These are phyloP conservation scores for Dasyurus viverrinus DNA, from an alignment of 2,113 vertebrate species.

Conservation along the genomic window DNA sequence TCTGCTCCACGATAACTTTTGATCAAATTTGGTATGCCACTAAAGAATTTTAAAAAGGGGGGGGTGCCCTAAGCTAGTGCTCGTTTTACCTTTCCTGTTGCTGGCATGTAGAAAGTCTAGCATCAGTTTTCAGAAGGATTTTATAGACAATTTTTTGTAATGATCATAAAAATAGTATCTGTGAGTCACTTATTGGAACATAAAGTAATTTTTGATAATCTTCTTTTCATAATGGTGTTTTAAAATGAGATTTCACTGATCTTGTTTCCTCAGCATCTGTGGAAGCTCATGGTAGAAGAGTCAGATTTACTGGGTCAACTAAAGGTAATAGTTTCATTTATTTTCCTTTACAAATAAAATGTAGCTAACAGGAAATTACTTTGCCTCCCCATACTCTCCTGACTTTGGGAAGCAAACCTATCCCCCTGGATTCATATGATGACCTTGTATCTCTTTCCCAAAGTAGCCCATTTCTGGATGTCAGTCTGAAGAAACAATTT, in stretches of 20 bases:
- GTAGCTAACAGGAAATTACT: background rate
- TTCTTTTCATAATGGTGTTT: slow-evolving; percentile 17
- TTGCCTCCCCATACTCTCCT: background rate
- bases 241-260: slow-evolving; percentile 52
- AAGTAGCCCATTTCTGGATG: background rate
- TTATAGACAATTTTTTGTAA: background rate
- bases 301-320: slow-evolving; percentile 95
- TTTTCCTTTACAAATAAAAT: slow-evolving; percentile 40
- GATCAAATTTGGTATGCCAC: slow-evolving; percentile 15
- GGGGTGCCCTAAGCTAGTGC: background rate
- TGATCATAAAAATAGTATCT: background rate
- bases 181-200: background rate
- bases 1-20: background rate
- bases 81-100: background rate
- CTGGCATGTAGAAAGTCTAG: background rate
- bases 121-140: background rate
- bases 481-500: background rate
- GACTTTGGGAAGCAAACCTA: background rate
- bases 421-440: background rate
- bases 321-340: slow-evolving; percentile 88
- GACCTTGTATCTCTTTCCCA: background rate
- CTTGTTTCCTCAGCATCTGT: slow-evolving; percentile 90
- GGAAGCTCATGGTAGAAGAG: slow-evolving; percentile 99
- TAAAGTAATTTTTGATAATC: background rate
- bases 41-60: background rate